Percentiles rank a stretch among this genome's conserved stretches.
phyloP scores from a whole-genome alignment of 2,113 vertebrate genomes.

The Scartelaos histophorus region DNA sequence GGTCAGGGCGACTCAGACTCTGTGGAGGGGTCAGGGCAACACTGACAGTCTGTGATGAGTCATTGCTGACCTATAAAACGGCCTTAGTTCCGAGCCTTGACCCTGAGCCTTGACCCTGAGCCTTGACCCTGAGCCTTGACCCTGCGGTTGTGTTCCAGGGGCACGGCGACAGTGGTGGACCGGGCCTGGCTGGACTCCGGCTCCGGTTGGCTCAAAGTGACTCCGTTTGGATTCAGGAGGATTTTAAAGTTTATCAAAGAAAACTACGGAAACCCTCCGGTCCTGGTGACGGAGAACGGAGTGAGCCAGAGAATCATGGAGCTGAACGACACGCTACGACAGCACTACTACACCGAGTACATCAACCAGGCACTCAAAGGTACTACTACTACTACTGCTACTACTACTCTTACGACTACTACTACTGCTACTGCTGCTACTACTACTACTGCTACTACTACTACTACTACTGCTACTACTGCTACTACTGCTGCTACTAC shows the following conservation, averaged over 20 bases:
- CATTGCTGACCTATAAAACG: too few species aligned
- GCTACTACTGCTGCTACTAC: too few species aligned
- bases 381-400: conserved; percentile 40
- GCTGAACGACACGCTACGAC: conserved; percentile 82
- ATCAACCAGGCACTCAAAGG: conserved; percentile 92
- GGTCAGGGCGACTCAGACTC: too few species aligned
- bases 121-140: too few species aligned
- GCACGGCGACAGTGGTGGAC: conserved; percentile 81
- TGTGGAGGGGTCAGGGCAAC: too few species aligned
- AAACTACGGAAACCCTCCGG: conserved; percentile 86
- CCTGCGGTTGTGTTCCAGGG: conserved; percentile 66
- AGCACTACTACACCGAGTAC: conserved; percentile 84
- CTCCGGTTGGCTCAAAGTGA: conserved; percentile 88
- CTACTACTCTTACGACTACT: background rate
- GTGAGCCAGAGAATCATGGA: conserved; percentile 80
- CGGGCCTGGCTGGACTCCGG: conserved; percentile 86
- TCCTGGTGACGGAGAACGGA: conserved; percentile 93
- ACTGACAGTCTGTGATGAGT: too few species aligned
- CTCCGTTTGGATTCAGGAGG: conserved; percentile 88
- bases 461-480: too few species aligned
- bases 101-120: too few species aligned
- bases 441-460: too few species aligned
- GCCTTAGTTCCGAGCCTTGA: too few species aligned
- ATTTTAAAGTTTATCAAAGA: conserved; percentile 90
- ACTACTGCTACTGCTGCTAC: too few species aligned